Conservation (phyloP, 1,140 invertebrate genomes). For the Pogonognathellus flavescens region DNA sequence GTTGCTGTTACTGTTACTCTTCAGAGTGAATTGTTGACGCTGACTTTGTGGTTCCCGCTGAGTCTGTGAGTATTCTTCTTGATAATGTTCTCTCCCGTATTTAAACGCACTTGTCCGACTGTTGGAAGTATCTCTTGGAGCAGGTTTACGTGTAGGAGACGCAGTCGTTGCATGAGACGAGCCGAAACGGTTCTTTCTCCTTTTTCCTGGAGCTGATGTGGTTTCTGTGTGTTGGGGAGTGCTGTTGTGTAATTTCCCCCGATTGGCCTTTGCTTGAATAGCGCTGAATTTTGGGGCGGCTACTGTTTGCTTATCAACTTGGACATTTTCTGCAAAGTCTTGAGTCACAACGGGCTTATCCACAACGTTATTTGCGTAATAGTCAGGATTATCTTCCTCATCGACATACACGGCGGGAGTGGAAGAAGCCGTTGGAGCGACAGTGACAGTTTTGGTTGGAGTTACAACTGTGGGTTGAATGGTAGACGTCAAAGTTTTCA, state of each 20-base stretch:
- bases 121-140: background rate
- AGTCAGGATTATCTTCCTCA: background rate
- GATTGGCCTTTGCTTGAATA: conserved; percentile 44
- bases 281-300: conserved; percentile 41
- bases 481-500: conserved; percentile 62
- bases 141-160: background rate
- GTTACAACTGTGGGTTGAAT: conserved; percentile 54
- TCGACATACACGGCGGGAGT: background rate
- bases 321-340: conserved; percentile 24
- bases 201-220: background rate
- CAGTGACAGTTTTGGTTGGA: conserved; percentile 9
- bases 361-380: conserved; percentile 6
- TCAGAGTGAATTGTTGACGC: conserved; percentile 26
- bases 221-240: background rate
- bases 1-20: background rate
- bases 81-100: background rate
- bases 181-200: background rate
- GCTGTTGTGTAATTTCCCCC: no score
- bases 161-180: background rate
- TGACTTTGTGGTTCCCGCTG: background rate
- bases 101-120: background rate
- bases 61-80: background rate
- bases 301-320: background rate
- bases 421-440: background rate
- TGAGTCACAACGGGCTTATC: background rate